Evolutionary conservation across 2,113 vertebrate species (phyloP).

Genomic region (mouse (Mus musculus)): DNA sequence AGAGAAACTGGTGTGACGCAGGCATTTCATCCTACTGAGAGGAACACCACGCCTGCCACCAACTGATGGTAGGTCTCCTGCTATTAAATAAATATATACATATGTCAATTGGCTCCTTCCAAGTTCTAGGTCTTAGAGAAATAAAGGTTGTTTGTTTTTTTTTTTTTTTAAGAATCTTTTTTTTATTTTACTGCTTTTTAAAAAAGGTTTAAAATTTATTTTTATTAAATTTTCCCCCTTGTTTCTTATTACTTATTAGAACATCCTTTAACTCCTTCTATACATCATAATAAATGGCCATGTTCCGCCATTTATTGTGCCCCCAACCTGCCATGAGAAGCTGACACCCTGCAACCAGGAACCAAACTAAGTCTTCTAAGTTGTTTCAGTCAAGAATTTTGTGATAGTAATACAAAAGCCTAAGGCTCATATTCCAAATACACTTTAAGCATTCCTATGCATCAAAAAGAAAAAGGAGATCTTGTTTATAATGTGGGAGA

Average conservation of each 20-base stretch:
- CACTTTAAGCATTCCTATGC: not conserved
- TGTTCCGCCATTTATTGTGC: not conserved
- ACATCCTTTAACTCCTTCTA: not conserved
- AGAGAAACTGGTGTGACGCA: constrained; percentile 52
- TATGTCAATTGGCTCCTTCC: constrained; percentile 47
- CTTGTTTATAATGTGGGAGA: not conserved
- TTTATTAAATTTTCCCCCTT: not conserved
- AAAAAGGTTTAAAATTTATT: not conserved
- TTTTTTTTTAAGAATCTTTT: not conserved
- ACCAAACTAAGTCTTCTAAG: not conserved
- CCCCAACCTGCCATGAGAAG: not conserved
- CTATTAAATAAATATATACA: constrained; percentile 58
- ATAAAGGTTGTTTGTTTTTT: not conserved
- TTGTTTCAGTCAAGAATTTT: not conserved
- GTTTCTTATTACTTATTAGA: not conserved
- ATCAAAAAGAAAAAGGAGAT: not conserved
- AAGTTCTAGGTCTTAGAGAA: constrained; percentile 36
- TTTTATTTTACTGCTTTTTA: not conserved
- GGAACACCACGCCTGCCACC: constrained; percentile 13
- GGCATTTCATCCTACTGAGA: constrained; percentile 6
- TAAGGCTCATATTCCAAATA: not conserved
- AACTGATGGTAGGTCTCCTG: constrained; percentile 55
- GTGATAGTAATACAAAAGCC: not conserved
- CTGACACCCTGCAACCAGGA: not conserved
- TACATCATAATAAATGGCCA: not conserved